Conservation (phyloP, 2,797 vertebrate species). For the Staurois parvus region DNA sequence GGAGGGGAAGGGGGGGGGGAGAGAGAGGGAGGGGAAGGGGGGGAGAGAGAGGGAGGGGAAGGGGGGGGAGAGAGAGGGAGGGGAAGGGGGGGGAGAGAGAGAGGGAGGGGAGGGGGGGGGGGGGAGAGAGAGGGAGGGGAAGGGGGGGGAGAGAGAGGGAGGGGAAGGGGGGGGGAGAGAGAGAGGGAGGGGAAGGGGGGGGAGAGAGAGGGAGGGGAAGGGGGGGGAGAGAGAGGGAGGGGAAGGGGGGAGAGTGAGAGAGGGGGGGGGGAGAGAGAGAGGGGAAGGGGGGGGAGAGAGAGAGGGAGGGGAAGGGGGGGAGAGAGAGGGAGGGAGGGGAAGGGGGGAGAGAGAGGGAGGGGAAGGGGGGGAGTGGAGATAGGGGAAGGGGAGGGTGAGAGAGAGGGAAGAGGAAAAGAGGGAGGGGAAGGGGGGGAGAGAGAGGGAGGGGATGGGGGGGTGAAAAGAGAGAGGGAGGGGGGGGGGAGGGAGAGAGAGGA, state of each 20-base stretch:
- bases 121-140: no score
- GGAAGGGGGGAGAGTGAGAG: no score
- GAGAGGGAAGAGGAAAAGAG: not conserved
- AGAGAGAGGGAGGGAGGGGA: not conserved
- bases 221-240: not conserved
- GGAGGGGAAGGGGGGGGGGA: no score
- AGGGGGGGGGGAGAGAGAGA: not conserved
- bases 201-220: not conserved
- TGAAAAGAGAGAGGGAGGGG: no score
- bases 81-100: no score
- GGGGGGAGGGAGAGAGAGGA: not conserved
- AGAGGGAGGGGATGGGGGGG: no score
- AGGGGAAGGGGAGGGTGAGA: not conserved
- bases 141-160: not conserved
- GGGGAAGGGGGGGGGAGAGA: slow-evolving; percentile 2
- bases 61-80: no score
- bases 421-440: not conserved
- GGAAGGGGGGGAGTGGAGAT: no score
- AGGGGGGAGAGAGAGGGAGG: not conserved
- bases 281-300: not conserved
- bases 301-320: not conserved
- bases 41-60: no score
- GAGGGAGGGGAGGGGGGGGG: no score
- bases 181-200: not conserved
- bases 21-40: no score